These are phyloP conservation scores for Garrulus glandarius DNA, from an alignment of 2,797 vertebrate genomes.

Conservation along the genomic window DNA sequence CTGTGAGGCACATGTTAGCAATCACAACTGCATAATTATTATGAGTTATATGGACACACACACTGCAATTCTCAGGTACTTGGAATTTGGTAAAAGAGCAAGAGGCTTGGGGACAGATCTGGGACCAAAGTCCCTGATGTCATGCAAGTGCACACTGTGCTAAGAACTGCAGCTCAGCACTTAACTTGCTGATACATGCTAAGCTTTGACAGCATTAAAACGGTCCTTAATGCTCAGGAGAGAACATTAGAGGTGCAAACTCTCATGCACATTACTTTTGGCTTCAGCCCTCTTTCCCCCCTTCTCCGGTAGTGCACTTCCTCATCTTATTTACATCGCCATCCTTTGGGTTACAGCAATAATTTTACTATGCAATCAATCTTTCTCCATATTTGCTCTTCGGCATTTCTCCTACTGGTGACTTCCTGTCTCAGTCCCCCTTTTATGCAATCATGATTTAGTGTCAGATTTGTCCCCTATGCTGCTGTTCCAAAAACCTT, in stretches of 20 bases:
- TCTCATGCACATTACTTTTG: background rate
- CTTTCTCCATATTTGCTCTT: background rate
- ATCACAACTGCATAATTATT: background rate
- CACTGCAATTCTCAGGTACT: background rate
- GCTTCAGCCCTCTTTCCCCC: background rate
- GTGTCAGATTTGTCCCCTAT: background rate
- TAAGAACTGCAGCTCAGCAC: background rate
- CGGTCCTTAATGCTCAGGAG: background rate
- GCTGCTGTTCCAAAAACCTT: background rate
- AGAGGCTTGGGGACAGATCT: background rate
- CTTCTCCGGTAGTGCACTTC: background rate
- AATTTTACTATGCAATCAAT: background rate
- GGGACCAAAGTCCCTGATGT: background rate
- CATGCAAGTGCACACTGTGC: background rate
- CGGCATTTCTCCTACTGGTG: background rate
- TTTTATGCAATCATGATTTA: background rate
- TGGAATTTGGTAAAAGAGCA: background rate
- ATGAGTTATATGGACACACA: background rate
- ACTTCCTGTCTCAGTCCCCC: background rate
- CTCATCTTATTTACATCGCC: background rate
- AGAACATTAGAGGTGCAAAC: background rate
- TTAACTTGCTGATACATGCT: fast-evolving
- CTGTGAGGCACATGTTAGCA: background rate
- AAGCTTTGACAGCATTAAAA: background rate
- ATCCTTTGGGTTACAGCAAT: background rate